These are phyloP conservation scores for Perca schrenkii DNA, from an alignment of 2,113 vertebrate species.

Conservation along the genomic window DNA sequence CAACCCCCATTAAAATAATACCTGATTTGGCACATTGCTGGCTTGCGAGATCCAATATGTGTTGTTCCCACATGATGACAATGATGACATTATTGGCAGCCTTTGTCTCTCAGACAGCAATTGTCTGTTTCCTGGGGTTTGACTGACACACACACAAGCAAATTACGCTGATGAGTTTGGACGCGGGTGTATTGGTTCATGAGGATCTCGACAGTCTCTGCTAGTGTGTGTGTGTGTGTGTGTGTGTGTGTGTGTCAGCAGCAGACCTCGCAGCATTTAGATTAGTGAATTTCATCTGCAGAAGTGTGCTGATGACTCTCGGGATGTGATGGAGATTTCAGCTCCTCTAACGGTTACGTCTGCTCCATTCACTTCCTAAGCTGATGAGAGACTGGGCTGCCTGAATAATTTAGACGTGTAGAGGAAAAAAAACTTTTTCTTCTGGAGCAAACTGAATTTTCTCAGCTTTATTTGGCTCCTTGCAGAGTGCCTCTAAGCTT, in stretches of 20 bases:
- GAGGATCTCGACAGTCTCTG: constrained; percentile 13
- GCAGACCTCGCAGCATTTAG: constrained; percentile 17
- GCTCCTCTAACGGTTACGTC: constrained; percentile 49
- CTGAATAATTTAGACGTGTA: constrained; percentile 63
- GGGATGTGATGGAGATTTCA: constrained; percentile 40
- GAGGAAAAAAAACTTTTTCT: constrained; percentile 40
- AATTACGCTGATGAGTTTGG: constrained; percentile 47
- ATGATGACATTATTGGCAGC: constrained; percentile 9
- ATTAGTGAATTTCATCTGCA: constrained; percentile 37
- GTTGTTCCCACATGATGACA: not conserved
- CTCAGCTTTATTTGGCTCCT: constrained; percentile 18
- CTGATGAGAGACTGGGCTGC: constrained; percentile 41
- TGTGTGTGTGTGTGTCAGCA: constrained; percentile 7
- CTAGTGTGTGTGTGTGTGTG: not conserved
- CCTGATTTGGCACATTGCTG: not conserved
- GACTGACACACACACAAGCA: not conserved
- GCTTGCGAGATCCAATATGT: not conserved
- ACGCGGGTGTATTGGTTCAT: constrained; percentile 25
- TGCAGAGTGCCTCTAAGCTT: constrained; percentile 22
- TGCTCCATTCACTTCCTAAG: constrained; percentile 42
- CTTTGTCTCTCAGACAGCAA: constrained; percentile 14
- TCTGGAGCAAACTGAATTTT: constrained; percentile 45
- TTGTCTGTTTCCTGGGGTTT: not conserved
- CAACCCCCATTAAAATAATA: not conserved
- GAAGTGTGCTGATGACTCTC: constrained; percentile 25